A percentile compares a stretch with the other conserved stretches of the same genome.
Conservation (phyloP, 2,797 vertebrate genomes). For the Poecile montanus region DNA sequence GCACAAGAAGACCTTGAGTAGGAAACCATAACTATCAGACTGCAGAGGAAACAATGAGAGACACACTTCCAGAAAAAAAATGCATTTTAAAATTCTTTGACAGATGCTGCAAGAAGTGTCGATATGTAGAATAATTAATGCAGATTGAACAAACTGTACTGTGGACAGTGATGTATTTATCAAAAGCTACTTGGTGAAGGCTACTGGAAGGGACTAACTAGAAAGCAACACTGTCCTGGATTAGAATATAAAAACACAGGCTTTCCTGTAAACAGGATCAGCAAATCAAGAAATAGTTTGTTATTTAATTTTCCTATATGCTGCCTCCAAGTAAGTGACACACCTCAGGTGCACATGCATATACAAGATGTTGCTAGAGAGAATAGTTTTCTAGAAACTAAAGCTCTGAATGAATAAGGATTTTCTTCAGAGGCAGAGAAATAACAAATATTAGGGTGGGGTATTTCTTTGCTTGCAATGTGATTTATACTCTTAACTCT, state of each 20-base stretch:
- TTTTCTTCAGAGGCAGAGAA: neutral
- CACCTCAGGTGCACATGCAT: neutral
- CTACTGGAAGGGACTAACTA: neutral
- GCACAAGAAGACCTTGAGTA: neutral
- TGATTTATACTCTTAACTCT: neutral
- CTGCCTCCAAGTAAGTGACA: neutral
- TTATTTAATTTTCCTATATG: neutral
- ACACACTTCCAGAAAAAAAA: neutral
- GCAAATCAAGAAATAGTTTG: neutral
- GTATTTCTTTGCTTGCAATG: neutral
- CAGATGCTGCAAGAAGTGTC: neutral
- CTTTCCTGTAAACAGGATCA: neutral
- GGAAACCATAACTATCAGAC: neutral
- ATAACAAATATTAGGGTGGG: neutral
- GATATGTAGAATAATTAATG: neutral
- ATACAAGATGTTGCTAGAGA: neutral
- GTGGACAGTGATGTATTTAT: neutral
- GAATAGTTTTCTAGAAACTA: neutral
- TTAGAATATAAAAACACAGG: neutral
- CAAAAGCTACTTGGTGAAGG: neutral
- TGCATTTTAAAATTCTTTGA: neutral
- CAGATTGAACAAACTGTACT: neutral
- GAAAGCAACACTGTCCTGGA: neutral
- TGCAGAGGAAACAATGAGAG: neutral
- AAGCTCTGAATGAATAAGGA: neutral